Conservation (phyloP, 2,797 vertebrate species). For the Alcedo atthis region DNA sequence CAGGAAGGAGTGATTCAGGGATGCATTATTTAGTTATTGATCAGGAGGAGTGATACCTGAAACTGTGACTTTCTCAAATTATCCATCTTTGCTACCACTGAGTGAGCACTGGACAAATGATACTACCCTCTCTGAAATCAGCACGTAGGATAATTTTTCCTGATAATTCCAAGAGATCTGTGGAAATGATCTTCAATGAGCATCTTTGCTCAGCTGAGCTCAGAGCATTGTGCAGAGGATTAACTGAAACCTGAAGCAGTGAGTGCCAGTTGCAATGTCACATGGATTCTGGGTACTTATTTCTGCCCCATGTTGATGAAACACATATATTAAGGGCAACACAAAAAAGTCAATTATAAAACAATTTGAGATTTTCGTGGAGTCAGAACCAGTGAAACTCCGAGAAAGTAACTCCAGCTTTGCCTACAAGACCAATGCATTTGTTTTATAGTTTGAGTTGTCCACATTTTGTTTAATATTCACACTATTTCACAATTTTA, state of each 20-base stretch:
- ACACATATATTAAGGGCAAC: background rate
- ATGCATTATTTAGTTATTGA: background rate
- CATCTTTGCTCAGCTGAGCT: background rate
- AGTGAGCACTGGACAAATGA: background rate
- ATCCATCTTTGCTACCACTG: background rate
- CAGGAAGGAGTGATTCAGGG: background rate
- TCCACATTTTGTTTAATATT: background rate
- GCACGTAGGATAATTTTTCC: background rate
- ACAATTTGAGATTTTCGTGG: background rate
- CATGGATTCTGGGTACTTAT: accelerated
- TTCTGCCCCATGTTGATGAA: background rate
- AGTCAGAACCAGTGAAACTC: background rate
- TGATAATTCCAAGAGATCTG: background rate
- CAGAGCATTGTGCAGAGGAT: background rate
- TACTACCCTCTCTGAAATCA: background rate
- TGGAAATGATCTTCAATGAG: background rate
- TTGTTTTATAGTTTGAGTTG: background rate
- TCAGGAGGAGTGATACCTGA: background rate
- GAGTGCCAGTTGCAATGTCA: accelerated
- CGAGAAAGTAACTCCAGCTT: background rate
- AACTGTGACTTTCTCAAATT: constrained; percentile 12
- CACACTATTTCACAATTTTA: background rate
- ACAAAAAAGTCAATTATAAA: background rate
- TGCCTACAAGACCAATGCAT: background rate
- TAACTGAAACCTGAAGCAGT: background rate